Evolutionary conservation across 1,140 invertebrate genomes (phyloP), one percentile per base, ranked within the genome.

Genomic region (Eurosta solidaginis): DNA sequence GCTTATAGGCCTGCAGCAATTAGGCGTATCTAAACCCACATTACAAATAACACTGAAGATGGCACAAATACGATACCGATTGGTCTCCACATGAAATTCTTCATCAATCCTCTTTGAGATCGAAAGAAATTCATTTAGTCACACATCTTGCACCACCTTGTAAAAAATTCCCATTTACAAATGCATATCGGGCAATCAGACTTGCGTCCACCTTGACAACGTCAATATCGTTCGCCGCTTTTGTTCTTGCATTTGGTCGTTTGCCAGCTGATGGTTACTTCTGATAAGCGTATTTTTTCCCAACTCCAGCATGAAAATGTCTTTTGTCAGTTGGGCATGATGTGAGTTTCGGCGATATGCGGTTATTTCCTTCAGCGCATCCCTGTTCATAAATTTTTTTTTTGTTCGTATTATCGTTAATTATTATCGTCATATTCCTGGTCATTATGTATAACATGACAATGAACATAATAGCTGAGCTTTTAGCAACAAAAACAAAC

Each of bases 341-440:
- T 14, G n/a, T 22, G 33, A 36, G 59, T 33, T 20, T 12, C 33
- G 25, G 9, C 33, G 59, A 25, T 50, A 20, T 59, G 27, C 36
- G 22, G 54, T 33, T 14, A 7, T 20, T 3, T 59, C 14, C 4
- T 20, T 63, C 1, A n/a, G 45, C 45, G 45, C 45, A 47, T 63
- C 10, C 40, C 6, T 47, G 9, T 40, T 7, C 14, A 4, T 73
- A 29, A 4, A 3, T 5, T 36, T 73, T 17, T 20, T 68, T 33
- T 76, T 76, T 59, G 50, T 33, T 49, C 7, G 29, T 79, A 83
- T 84, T 75, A 77, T 77, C 80, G 82, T 81, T 85, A 85, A 85
- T 85, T 85, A 83, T 82, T 82, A 81, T 80, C 74, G 80, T 50
- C 78, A 83, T 82, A 76, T 82, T 83, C 25, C 79, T 63, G 36